Conservation (phyloP, 1,140 invertebrate species). For the Popillia japonica region DNA sequence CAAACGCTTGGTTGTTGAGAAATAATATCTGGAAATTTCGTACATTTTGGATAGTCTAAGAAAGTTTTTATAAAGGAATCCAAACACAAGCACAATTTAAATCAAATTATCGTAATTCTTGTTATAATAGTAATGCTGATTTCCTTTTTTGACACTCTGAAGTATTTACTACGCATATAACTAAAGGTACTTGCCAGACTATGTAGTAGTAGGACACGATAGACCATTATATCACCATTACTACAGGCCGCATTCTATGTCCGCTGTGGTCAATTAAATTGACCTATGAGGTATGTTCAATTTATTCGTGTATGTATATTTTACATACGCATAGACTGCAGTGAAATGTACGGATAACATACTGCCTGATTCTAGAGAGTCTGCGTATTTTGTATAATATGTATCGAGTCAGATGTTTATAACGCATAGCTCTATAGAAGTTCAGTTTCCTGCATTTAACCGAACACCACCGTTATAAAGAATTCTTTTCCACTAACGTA, state of each 20-base stretch:
- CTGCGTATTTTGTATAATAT: too few relatives aligned
- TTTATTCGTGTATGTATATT: conserved; percentile 12
- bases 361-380: too few relatives aligned
- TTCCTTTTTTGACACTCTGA: not conserved
- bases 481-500: too few relatives aligned
- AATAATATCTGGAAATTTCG: too few relatives aligned
- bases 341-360: not conserved
- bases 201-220: not conserved
- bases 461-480: too few relatives aligned
- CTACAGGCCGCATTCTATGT: not conserved
- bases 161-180: not conserved
- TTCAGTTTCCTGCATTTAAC: too few relatives aligned
- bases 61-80: not conserved
- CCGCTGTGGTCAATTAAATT: not conserved
- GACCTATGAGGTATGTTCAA: conserved; percentile 4
- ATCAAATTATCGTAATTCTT: not conserved
- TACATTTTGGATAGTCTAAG: too few relatives aligned
- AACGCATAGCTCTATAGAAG: too few relatives aligned
- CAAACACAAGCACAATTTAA: not conserved
- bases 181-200: not conserved
- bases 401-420: too few relatives aligned
- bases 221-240: conserved; percentile 6
- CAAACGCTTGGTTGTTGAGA: too few relatives aligned
- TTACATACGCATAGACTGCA: not conserved
- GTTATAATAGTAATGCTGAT: not conserved